Percentiles rank a stretch among this genome's conserved stretches.
phyloP scores from a whole-genome alignment of 2,113 vertebrate species.

The Toxotes chatareus region DNA sequence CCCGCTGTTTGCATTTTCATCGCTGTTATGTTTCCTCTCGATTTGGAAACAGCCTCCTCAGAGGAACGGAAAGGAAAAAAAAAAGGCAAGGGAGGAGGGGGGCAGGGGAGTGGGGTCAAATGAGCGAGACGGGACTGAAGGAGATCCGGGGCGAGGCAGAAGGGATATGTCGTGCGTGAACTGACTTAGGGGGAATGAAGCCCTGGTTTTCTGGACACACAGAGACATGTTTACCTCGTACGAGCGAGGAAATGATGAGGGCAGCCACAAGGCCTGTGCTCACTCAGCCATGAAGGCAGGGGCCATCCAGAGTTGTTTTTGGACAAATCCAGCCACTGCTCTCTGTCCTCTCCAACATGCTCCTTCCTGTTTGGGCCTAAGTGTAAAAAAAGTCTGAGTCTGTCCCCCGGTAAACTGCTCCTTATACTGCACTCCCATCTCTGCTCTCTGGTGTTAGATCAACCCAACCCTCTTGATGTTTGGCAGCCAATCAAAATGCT shows the following conservation, averaged over 20 bases:
- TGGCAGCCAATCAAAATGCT: not conserved
- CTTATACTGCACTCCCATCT: not conserved
- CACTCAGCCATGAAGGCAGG: conserved; percentile 34
- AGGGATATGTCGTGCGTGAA: not conserved
- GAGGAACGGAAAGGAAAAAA: not conserved
- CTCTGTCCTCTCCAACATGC: conserved; percentile 32
- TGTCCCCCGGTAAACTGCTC: not conserved
- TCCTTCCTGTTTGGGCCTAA: conserved; percentile 15
- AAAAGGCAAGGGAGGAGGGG: too few relatives aligned
- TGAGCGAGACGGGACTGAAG: not conserved
- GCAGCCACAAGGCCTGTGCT: conserved; percentile 31
- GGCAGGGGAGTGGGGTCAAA: not conserved
- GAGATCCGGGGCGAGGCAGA: not conserved
- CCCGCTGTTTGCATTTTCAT: conserved; percentile 16
- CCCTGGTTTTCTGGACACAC: conserved; percentile 14
- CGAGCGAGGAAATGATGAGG: conserved; percentile 16
- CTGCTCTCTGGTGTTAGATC: not conserved
- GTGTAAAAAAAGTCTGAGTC: conserved; percentile 3
- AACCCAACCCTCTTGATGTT: too few relatives aligned
- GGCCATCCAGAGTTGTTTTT: conserved; percentile 24
- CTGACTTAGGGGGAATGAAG: not conserved
- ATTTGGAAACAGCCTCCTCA: conserved; percentile 7
- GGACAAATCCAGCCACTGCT: conserved; percentile 29
- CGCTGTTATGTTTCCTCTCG: conserved; percentile 6
- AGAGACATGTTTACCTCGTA: conserved; percentile 12